Evolutionary conservation across 2,113 vertebrate genomes (phyloP), one percentile per base, ranked within the genome.

Genomic region (Gorilla gorilla): DNA sequence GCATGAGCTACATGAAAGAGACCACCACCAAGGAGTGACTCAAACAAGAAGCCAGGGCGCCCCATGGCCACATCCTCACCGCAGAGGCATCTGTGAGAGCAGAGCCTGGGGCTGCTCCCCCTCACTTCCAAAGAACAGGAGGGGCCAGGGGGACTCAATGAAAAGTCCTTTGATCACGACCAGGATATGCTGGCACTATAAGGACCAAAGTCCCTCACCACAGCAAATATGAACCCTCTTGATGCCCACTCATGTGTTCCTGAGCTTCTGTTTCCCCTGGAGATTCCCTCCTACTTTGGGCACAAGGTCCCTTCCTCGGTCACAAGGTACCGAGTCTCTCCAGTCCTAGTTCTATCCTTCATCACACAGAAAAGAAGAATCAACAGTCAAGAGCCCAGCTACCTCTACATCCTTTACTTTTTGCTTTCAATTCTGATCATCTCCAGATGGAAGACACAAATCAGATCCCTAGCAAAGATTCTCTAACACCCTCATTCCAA

Each of bases 81-180:
- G 61, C 38, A 43, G 80, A 23, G 48, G 48, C 43, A 32, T n/a
- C 50, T 48, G 16, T 2, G 4, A 40, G 11, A 61, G 48, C 79
- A 64, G 45, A 40, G 38, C 59, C 75, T 72, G 27, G 12, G 64
- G 32, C 70, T 73, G 11, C 38, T 79, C 5, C 14, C 18, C 32
- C 68, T 89, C 55, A 12, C 59, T 96, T 86, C 68, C 87, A 90
- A 94, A 81, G 84, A 90, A 64, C 5, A 9, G 43, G 66, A 43
- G 57, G 23, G 43, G 76, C 1, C 17, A 1, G 6, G 6, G 16
- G 22, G 20, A 27, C 18, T 64, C 25, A 81, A 66, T 40, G 35
- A 79, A 48, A 94, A 84, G 18, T 64, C 88, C 87, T 97, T 64
- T 96, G 88, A 96, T 84, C 90, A n/a, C 64, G 59, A 87, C 22